phyloP scores from a whole-genome alignment of 2,113 vertebrate species.

The Pedionomus torquatus region DNA sequence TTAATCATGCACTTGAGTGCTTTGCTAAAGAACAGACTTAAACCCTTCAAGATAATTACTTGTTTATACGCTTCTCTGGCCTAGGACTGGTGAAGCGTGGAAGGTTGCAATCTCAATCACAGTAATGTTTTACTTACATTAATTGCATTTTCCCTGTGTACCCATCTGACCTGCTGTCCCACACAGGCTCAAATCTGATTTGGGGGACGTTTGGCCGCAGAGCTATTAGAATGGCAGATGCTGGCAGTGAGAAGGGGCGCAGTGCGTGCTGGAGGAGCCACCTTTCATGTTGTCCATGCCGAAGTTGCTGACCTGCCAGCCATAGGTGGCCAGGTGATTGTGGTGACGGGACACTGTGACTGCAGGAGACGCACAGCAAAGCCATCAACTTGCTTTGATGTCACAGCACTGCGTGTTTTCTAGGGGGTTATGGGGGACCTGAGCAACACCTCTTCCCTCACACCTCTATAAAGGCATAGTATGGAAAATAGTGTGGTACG shows the following conservation, averaged over 20 bases:
- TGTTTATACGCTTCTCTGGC: neutral
- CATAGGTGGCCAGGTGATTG: rapidly evolving
- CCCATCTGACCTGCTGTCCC: neutral
- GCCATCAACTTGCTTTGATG: neutral
- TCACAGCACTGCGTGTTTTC: neutral
- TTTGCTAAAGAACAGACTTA: slow-evolving; percentile 14
- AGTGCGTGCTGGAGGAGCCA: neutral
- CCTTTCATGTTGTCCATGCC: neutral
- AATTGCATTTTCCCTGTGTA: neutral
- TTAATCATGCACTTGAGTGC: neutral
- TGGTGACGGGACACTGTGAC: neutral
- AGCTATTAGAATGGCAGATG: neutral
- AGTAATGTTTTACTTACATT: neutral
- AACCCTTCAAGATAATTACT: slow-evolving; percentile 8
- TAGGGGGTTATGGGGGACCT: neutral
- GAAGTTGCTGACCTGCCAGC: neutral
- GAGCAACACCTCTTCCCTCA: neutral
- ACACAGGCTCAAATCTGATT: neutral
- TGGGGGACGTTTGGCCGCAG: neutral
- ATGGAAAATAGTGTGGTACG: neutral
- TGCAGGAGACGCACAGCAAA: neutral
- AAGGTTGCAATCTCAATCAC: neutral
- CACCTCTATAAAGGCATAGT: neutral
- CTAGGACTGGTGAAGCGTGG: neutral
- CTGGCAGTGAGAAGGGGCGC: neutral